Evolutionary conservation across 2,888 invertebrate genomes (phyloP).

Genomic region (Lacanobia wlatinum): DNA sequence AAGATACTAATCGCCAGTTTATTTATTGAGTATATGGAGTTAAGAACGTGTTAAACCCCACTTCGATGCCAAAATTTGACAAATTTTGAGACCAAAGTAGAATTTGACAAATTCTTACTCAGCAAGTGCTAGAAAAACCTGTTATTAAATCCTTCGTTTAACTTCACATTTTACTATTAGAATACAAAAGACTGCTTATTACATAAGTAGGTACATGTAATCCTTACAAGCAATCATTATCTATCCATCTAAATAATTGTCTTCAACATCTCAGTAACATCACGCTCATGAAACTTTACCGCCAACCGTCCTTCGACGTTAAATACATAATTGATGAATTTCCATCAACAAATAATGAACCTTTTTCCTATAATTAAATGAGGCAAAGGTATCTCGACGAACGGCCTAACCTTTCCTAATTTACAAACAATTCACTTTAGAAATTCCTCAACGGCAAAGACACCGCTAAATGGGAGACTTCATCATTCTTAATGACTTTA

Average conservation of each 20-base stretch:
- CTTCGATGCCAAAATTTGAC: too few species aligned
- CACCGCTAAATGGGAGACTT: constrained; percentile 29
- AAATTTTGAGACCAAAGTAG: too few species aligned
- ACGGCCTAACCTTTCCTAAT: constrained; percentile 51
- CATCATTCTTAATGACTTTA: constrained; percentile 25
- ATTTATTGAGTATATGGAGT: too few species aligned
- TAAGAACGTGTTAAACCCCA: too few species aligned
- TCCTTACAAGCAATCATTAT: too few species aligned
- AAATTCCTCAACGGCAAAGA: constrained; percentile 41
- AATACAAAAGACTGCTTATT: too few species aligned
- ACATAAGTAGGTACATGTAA: too few species aligned
- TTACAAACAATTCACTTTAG: constrained; percentile 51
- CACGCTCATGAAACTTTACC: constrained; percentile 29
- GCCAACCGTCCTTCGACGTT: constrained; percentile 23
- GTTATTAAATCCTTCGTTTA: too few species aligned
- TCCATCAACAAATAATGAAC: constrained; percentile 45
- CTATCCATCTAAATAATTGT: neutral
- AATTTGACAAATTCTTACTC: too few species aligned
- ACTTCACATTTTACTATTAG: too few species aligned
- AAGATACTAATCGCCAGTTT: too few species aligned
- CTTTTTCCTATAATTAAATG: constrained; percentile 50
- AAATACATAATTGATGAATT: constrained; percentile 45
- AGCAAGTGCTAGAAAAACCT: too few species aligned
- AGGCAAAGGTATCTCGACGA: constrained; percentile 39
- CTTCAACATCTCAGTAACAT: neutral